Evolutionary conservation across 2,888 invertebrate species (phyloP), one percentile per base, ranked within the genome.

Genomic region (Cephus pulcher): DNA sequence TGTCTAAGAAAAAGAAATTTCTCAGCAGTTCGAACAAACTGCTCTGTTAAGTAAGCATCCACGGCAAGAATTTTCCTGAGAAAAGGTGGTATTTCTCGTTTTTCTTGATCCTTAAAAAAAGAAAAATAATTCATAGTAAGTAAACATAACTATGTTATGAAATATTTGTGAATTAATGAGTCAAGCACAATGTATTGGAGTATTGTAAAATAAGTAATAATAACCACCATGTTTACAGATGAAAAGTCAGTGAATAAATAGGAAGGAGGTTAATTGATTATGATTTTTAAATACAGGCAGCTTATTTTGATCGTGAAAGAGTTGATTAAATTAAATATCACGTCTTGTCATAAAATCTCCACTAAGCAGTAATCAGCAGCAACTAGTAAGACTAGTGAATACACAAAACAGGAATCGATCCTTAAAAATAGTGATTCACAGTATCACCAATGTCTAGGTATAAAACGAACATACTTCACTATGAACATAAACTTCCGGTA

Each of bases 21-120:
- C 78, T 92, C 90, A 11, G 88, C 75, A 11, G 79, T 80, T 75
- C 86, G 89, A 23, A 92, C 91, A 79, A 92, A 88, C n/a, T 82
- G 79, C 75, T 92, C 86, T 2, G 92, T 92, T 2, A 92, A 56
- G 34, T 88, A 86, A 34, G 86, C 88, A 86, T 93, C 93, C 12
- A 88, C 79, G 11, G 88, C 87, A 76, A 93, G 85, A 69, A 90
- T 37, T 76, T 86, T 89, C 37, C 80, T 88, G 56, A 92, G 73
- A 1, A 84, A 32, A 1, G 86, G 78, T 23, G 91, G 90, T 15
- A 91, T 80, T 74, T 88, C 82, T 76, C 91, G 88, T 81, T 91
- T 92, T 23, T 23, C 23, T 56, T 56, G 23, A 56, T 56, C 56
- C 56, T 56, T 56, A 56, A 23, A 23, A 56, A 56, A 56, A 37